Base-by-base conservation (phyloP, 1,140 invertebrate genomes). In the Centruroides sculpturatus region DNA sequence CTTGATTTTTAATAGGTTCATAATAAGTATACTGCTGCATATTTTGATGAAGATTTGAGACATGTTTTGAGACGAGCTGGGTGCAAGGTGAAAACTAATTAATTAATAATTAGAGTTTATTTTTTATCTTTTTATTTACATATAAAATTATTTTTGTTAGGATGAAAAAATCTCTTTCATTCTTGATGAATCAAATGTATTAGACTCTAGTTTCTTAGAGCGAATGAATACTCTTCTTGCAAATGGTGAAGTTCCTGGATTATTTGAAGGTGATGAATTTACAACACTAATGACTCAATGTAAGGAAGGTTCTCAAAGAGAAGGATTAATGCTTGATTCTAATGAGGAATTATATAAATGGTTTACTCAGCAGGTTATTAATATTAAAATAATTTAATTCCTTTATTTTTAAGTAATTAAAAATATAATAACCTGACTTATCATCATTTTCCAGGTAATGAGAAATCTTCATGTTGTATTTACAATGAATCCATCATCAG, bases 151-250 rank as follows among this genome's bases (percentile, higher is more conserved):
- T 35, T 0, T 54, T 35, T 52, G 48, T 5, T 60, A 77, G 72
- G 92, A 92, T 72, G 96, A 99, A 74, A 99, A 99, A 75, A 97
- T 99, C 54, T 93, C 92, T 48, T 99, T 99, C 71, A 99, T 99
- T 68, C 80, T 99, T 69, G 97, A 99, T 73, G 97, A 99, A 73
- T 98, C 94, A 0, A 99, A 99, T 75, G 95, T 99, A 47, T 75
- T 99, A 49, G 97, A 99, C 77, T 98, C 94, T 10, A 90, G 93
- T 54, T 99, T 99, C 79, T 78, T 99, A 53, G 97, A 99, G 76
- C 80, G 97, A 66, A 98, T 99, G 93, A 99, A 99, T 72, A 99
- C 97, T 0, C 77, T 99, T 34, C 76, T 99, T 56, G 97, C 97
- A 55, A 99, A 99, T 74, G 97, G 96, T 71, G 97, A 99, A 82